Evolutionary conservation across 2,888 invertebrate species (phyloP), one percentile per base, ranked within the genome.

Genomic region (Netelia melanura): DNA sequence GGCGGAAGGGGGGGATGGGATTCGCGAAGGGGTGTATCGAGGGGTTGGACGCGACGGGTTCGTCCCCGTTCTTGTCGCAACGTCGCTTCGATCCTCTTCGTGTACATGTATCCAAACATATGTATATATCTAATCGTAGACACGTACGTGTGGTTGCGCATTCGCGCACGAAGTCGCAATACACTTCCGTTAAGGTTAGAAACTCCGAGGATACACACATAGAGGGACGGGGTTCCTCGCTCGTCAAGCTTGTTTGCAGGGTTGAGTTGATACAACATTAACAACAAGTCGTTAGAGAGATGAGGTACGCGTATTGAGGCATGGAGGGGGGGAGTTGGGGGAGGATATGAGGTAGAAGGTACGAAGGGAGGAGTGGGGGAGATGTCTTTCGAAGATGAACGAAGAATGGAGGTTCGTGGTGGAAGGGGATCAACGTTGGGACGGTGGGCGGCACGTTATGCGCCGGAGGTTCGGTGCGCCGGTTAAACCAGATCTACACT

Each of bases 281-380:
- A 92, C 91, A 91, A 92, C 91, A 90, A 92, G 92, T 91, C 91
- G 92, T 92, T 92, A 92, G 92, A 91, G 91, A 91, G 90, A 91
- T 89, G 91, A 91, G 90, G 90, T 90, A 89, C 86, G 86, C 85
- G 65, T 83, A 23, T 80, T 64, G 54, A 77, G 61, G 86, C 77
- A 62, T 68, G 83, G 70, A 72, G 79, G 70, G 75, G 79, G 75
- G 83, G 77, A 62, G 14, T 74, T 48, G 64, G 71, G 61, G 8
- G n/a, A 25, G 58, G 23, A 21, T 11, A 48, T 58, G 75, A 61
- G n/a, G 80, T 56, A 61, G 71, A 62, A 1, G 14, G n/a, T 5
- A 38, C 3, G 61, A 25, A 21, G 62, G 17, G 64, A 65, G 72
- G 54, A 8, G 74, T n/a, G 21, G 65, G 65, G 9, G 65, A 61